Evolutionary conservation across 2,888 invertebrate species (phyloP).

Genomic region (Furcula furcula): DNA sequence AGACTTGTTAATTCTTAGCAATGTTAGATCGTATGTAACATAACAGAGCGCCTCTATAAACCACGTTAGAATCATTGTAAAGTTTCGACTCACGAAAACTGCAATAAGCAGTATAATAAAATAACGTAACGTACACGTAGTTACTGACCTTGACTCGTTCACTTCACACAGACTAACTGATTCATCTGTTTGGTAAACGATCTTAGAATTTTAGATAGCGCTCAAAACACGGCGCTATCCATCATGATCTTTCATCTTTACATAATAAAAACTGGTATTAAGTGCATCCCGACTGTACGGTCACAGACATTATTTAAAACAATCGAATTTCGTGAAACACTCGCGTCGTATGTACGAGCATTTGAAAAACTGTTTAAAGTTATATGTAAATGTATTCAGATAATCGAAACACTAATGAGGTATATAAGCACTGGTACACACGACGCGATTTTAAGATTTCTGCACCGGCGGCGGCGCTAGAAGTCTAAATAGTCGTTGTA

Average conservation of each 20-base stretch:
- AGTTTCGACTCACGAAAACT: constrained; percentile 24
- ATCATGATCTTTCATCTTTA: constrained; percentile 7
- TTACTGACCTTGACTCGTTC: constrained; percentile 52
- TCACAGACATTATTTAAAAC: neutral
- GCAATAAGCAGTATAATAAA: constrained; percentile 29
- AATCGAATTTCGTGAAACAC: constrained; percentile 2
- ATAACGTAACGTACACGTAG: constrained; percentile 32
- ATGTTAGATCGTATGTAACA: constrained; percentile 44
- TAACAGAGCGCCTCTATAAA: constrained; percentile 51
- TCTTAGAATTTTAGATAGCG: constrained; percentile 26
- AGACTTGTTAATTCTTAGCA: constrained; percentile 31
- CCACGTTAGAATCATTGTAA: constrained; percentile 46
- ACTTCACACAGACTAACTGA: constrained; percentile 43
- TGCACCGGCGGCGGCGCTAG: constrained; percentile 4
- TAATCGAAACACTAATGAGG: constrained; percentile 17
- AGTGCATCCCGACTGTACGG: neutral
- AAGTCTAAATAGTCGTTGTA: too few species aligned
- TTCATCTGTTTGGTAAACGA: constrained; percentile 51
- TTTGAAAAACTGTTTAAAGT: constrained; percentile 18
- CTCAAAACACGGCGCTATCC: constrained; percentile 10
- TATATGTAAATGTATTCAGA: constrained; percentile 13
- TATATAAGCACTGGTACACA: constrained; percentile 21
- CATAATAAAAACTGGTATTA: neutral
- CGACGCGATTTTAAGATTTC: constrained; percentile 9
- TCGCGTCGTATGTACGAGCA: constrained; percentile 9